phyloP scores from a whole-genome alignment of 2,888 invertebrate genomes.

The Volucella inflata region DNA sequence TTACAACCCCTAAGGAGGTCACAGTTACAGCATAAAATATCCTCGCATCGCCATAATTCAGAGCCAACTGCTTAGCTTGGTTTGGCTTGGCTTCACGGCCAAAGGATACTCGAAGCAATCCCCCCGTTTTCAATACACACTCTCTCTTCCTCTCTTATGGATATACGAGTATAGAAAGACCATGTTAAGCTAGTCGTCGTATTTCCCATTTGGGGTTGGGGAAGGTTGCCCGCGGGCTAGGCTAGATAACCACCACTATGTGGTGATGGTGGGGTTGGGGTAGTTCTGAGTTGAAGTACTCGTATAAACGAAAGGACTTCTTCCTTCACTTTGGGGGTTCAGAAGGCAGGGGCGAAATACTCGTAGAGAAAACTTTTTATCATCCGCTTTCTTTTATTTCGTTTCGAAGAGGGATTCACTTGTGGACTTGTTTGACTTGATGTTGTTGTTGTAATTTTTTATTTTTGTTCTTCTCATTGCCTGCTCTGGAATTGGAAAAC shows the following conservation, averaged over 20 bases:
- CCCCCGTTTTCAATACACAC: constrained; percentile 55
- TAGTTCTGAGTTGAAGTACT: neutral
- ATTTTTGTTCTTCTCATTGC: constrained; percentile 29
- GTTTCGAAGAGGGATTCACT: constrained; percentile 58
- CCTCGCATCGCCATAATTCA: constrained; percentile 70
- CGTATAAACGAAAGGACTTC: constrained; percentile 48
- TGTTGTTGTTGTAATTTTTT: too few species aligned
- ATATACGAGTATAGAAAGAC: neutral
- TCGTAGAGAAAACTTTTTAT: constrained; percentile 71
- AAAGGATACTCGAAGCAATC: constrained; percentile 45
- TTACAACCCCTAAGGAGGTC: constrained; percentile 73
- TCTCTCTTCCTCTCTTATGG: too few species aligned
- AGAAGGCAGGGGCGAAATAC: constrained; percentile 8
- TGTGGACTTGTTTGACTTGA: constrained; percentile 52
- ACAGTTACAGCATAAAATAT: constrained; percentile 74
- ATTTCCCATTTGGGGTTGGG: constrained; percentile 19
- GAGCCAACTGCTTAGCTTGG: constrained; percentile 50
- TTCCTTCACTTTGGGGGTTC: constrained; percentile 18
- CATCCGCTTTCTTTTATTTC: constrained; percentile 67
- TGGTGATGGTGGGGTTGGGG: neutral
- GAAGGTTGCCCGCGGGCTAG: constrained; percentile 50
- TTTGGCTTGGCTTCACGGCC: constrained; percentile 57
- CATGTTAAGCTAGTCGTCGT: constrained; percentile 43
- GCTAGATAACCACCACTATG: constrained; percentile 69
- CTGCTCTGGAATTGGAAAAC: constrained; percentile 66